Base-by-base conservation (phyloP, 2,113 vertebrate species). In the Cinclus cinclus region DNA sequence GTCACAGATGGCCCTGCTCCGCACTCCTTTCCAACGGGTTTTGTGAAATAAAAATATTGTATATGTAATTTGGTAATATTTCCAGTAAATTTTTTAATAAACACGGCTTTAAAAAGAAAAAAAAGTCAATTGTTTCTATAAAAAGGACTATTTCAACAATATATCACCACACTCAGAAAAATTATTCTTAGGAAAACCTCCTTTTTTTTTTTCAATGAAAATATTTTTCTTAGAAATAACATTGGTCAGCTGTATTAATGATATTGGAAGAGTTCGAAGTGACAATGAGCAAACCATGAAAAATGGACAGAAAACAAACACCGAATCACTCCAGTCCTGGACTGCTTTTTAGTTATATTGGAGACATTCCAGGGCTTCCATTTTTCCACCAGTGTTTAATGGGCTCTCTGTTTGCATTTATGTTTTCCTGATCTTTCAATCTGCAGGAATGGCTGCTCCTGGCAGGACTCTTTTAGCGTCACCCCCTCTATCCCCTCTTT, bases 271-370 rank as follows among this genome's bases (percentile, higher is more conserved):
- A 86, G 86, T 47, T 95, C 12, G 52, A 94, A 94, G 95, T 93
- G 90, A 96, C 95, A 94, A 94, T 94, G 93, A 94, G 86, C 95
- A 95, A 97, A 96, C 80, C 93, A 90, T 92, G 95, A 96, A 95
- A 95, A 96, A 96, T 94, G 92, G 95, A 93, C 92, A 96, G 91
- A 96, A 97, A 95, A 94, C 95, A 96, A 95, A 96, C 95, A 96
- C 78, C 91, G 73, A 82, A 92, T 96, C 92, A 92, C 92, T 95
- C 93, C 93, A 90, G 89, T 79, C 89, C 88, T 96, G 92, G 91
- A 50, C 80, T 91, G 83, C 71, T 91, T 85, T 95, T 96, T 96
- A 91, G 89, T 96, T 97, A 94, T 95, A 94, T 93, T 97, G 95
- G 92, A 97, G 94, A 74, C 58, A 76, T 95, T 96, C 95, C 97